Evolutionary conservation across 1,140 invertebrate genomes (phyloP).

Genomic region (Hylaeus volcanicus): DNA sequence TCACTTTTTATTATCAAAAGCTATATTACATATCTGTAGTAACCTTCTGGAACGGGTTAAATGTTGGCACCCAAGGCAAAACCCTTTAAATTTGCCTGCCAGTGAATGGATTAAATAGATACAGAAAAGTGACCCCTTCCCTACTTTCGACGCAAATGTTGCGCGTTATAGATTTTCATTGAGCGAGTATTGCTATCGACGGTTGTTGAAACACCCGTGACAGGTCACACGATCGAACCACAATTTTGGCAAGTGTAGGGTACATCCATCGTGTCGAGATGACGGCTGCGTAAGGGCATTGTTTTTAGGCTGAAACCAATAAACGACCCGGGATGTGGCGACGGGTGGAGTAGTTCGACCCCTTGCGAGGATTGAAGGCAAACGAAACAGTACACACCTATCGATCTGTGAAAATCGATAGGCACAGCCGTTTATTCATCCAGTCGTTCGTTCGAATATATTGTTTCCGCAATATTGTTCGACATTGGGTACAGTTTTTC

Average conservation of each 20-base stretch:
- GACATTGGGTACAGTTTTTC: conserved; percentile 64
- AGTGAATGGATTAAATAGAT: no score
- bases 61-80: no score
- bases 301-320: conserved; percentile 73
- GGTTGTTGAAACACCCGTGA: conserved; percentile 45
- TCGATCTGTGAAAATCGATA: conserved; percentile 66
- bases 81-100: no score
- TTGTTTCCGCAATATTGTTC: conserved; percentile 70
- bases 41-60: no score
- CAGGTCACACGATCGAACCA: conserved; percentile 38
- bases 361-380: conserved; percentile 54
- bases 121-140: no score
- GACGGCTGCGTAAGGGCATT: conserved; percentile 66
- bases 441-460: conserved; percentile 66
- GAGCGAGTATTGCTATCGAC: conserved; percentile 53
- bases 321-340: conserved; percentile 63
- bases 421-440: conserved; percentile 64
- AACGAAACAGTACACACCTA: conserved; percentile 57
- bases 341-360: conserved; percentile 39
- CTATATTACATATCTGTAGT: no score
- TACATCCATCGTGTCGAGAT: conserved; percentile 47
- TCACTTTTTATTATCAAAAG: no score
- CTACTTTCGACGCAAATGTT: no score
- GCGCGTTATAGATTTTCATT: conserved; percentile 43
- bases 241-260: conserved; percentile 59